Base-by-base conservation (phyloP, 2,888 invertebrate genomes). In the Pollenia griseotomentosa region DNA sequence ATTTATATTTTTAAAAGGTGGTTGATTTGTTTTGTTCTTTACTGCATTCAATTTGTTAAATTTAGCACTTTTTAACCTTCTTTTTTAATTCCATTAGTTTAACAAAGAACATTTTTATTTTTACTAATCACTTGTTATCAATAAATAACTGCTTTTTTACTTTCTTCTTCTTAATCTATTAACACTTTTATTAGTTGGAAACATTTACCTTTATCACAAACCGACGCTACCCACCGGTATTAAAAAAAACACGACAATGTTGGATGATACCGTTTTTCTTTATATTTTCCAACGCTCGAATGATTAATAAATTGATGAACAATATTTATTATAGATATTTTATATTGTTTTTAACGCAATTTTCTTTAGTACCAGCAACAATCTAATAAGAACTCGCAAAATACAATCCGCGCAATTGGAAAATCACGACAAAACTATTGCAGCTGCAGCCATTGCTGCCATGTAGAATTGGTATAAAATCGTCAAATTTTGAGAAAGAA, bases 371-470 rank as follows among this genome's bases (percentile, higher is more conserved):
- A 77, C 12, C 59, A 57, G 55, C 59, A 12, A 16, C 8, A 77
- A 61, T 83, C 59, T 51, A 53, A 71, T 40, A 66, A 78, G 82
- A 75, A 65, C 33, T 46, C 53, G 5, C 63, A 66, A 81, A 23
- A 55, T 51, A 10, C 57, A 83, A 85, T 78, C 81, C 80, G 81
- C 68, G 79, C 84, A 79, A 70, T 84, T 78, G 23, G 77, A 82
- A 85, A 82, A 65, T 84, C 63, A 71, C 83, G 66, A 78, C 23
- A 79, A 74, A 80, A 87, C 82, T 83, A 63, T 65, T 79, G 75
- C 74, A 80, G 44, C 42, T 74, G 74, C 71, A 77, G 33, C 33
- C 33, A 33, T 5, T 0, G 6, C 0, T 33, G 33, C 33, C 33
- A 33, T 2, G 2, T 33, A 33, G 2, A 33, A 33, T 33, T 33